Conservation (phyloP, 2,797 vertebrate genomes). For the Pyrrhura leucotis region DNA sequence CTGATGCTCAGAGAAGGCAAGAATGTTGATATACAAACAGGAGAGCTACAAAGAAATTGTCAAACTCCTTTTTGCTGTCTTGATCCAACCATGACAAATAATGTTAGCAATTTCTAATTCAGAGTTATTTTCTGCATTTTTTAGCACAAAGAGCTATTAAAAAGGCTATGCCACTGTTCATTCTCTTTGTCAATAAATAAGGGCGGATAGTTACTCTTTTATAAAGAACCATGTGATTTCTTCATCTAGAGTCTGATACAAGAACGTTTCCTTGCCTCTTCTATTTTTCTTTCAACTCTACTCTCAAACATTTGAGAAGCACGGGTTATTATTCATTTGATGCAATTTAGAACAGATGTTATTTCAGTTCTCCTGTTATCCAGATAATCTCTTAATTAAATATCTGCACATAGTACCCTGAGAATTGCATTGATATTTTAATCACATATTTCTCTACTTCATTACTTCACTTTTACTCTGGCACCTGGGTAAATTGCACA, state of each 20-base stretch:
- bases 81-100: neutral
- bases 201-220: neutral
- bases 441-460: conserved; percentile 3
- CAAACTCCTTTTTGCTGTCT: neutral
- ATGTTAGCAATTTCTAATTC: neutral
- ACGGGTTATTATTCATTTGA: neutral
- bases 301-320: neutral
- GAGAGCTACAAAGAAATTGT: neutral
- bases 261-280: neutral
- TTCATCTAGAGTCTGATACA: neutral
- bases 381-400: conserved; percentile 26
- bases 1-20: neutral
- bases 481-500: neutral
- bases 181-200: neutral
- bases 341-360: neutral
- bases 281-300: neutral
- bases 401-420: neutral
- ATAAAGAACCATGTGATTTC: neutral
- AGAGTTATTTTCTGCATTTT: neutral
- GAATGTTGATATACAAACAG: neutral
- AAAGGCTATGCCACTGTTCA: neutral
- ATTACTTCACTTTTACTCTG: neutral
- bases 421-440: conserved; percentile 3
- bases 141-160: neutral
- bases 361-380: conserved; percentile 21